These are phyloP conservation scores for Pygocentrus nattereri DNA, from an alignment of 2,797 vertebrate genomes.

Conservation along the genomic window DNA sequence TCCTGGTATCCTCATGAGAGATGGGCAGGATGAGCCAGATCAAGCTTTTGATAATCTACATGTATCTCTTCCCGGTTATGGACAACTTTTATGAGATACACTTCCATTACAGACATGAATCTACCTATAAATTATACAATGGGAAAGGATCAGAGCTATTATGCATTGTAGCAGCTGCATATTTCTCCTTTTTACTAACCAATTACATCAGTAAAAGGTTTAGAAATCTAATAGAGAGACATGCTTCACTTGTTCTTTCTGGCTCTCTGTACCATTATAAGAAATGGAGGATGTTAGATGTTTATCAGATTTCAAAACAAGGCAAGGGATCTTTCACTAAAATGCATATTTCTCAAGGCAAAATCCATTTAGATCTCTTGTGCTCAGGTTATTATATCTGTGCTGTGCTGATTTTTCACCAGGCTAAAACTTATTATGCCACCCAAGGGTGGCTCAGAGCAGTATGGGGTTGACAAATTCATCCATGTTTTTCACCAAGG, in stretches of 20 bases:
- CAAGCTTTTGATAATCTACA: slow-evolving; percentile 48
- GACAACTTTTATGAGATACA: slow-evolving; percentile 46
- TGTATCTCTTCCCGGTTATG: slow-evolving; percentile 52
- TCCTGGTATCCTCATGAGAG: slow-evolving; percentile 44
- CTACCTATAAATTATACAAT: slow-evolving; percentile 57
- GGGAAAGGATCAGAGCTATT: slow-evolving; percentile 58
- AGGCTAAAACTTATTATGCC: slow-evolving; percentile 58
- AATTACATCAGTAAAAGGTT: slow-evolving; percentile 62
- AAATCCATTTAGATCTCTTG: slow-evolving; percentile 66
- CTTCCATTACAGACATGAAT: slow-evolving; percentile 59
- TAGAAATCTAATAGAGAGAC: slow-evolving; percentile 63
- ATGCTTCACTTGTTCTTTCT: slow-evolving; percentile 54
- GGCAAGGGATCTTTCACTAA: slow-evolving; percentile 59
- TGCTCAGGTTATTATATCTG: slow-evolving; percentile 57
- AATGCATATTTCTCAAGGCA: slow-evolving; percentile 59
- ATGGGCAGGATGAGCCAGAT: slow-evolving; percentile 49
- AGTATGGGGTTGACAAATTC: slow-evolving; percentile 54
- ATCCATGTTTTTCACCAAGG: slow-evolving; percentile 51
- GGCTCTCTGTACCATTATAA: slow-evolving; percentile 60
- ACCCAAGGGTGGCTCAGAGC: slow-evolving; percentile 50
- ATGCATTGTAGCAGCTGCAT: slow-evolving; percentile 53
- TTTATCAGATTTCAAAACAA: slow-evolving; percentile 68
- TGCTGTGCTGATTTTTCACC: slow-evolving; percentile 54
- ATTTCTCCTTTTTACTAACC: slow-evolving; percentile 57
- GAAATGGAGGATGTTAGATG: slow-evolving; percentile 62